Evolutionary conservation across 2,797 vertebrate species (phyloP).

Genomic region (Hydrophis major): DNA sequence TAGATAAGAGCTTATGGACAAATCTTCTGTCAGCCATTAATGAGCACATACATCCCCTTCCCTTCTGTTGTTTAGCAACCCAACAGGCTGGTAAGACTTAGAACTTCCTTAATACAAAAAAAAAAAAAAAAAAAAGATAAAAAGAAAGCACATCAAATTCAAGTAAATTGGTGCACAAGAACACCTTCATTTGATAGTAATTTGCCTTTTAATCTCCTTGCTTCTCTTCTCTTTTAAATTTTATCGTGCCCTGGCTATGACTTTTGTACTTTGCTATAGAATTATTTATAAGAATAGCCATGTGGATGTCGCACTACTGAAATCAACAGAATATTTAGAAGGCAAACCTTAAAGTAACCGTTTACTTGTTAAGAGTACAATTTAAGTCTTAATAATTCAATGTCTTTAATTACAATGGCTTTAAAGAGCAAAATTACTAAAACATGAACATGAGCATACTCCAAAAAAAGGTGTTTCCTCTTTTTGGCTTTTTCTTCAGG

Average conservation of each 20-base stretch:
- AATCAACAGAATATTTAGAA: not conserved
- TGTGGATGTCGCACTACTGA: not conserved
- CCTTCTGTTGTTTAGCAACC: conserved; percentile 72
- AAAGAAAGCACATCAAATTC: conserved; percentile 69
- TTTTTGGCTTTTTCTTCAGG: not conserved
- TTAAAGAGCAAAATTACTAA: not conserved
- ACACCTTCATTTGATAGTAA: conserved; percentile 62
- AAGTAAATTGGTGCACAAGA: conserved; percentile 53
- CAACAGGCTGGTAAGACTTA: conserved; percentile 67
- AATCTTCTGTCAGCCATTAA: conserved; percentile 64
- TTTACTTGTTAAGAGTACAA: not conserved
- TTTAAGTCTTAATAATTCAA: not conserved
- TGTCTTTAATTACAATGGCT: not conserved
- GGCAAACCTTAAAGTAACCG: not conserved
- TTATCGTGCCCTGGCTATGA: conserved; percentile 34
- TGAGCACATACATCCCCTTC: conserved; percentile 65
- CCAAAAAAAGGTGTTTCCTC: not conserved
- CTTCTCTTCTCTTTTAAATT: conserved; percentile 41
- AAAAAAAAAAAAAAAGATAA: conserved; percentile 59
- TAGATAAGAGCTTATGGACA: conserved; percentile 63
- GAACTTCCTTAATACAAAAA: conserved; percentile 68
- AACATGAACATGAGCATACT: not conserved
- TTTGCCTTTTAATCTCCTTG: conserved; percentile 54
- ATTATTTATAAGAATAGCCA: conserved; percentile 14
- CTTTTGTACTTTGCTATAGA: conserved; percentile 27